Evolutionary conservation across 2,797 vertebrate species (phyloP), one percentile per base, ranked within the genome.

Genomic region (Margarornis squamiger): DNA sequence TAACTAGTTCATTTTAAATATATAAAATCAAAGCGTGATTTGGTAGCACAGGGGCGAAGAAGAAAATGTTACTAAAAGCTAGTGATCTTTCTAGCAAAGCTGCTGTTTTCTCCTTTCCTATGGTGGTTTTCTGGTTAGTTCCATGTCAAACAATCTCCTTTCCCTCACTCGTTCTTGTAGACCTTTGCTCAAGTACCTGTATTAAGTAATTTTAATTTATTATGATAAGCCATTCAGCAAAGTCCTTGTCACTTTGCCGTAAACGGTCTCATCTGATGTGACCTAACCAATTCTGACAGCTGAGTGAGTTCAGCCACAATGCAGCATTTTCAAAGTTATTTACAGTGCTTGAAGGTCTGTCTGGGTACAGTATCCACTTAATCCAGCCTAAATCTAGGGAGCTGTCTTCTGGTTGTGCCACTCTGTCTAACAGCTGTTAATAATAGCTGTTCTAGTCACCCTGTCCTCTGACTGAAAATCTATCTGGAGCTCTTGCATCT

Each of bases 221-320:
- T 90, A 95, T 54, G 27, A 45, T 59, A 54, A 95, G 58, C 78
- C 74, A 5, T 90, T 91, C 92, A 93, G 93, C 96, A 93, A 94
- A 95, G 86, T 77, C 91, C 95, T 93, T 97, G 96, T 97, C 95
- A 75, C 88, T 95, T 95, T 71, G 91, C 86, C 96, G 20, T 90
- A 78, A 92, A 94, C 77, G 68, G 48, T 95, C 94, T 93, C 75
- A 45, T 83, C 68, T 80, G 74, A 82, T 27, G 20, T 80, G 90
- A 75, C 96, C 91, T 96, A 95, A 97, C 79, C 68, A 61, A 7
- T 86, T 94, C 81, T 97, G 97, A 96, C 97, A 97, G 97, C 88
- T 57, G 90, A 66, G 85, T 82, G 86, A 88, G 89, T 93, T 95
- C 90, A 95, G 45, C 84, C 93, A 49, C 91, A 66, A 57, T 81